Base-by-base conservation (phyloP, 2,797 vertebrate species). In the Tachyglossus aculeatus region DNA sequence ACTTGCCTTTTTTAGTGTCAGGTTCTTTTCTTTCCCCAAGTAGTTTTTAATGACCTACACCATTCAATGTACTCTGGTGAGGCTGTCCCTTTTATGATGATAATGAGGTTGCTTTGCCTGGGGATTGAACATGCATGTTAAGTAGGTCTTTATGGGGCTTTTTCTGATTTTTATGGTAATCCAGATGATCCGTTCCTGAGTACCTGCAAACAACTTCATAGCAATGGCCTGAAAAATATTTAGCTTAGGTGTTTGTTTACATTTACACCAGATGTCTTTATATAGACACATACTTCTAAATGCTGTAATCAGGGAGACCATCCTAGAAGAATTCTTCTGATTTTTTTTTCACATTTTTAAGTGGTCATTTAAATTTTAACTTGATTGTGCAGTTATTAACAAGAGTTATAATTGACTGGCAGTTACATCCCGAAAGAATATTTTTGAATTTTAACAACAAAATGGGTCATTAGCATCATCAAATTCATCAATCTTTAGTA, bases 151-250 rank as follows among this genome's bases (percentile, higher is more conserved):
- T 18, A n/a, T 48, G 45, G 31, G n/a, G 45, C 47, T 9, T 29
- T 47, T 29, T 16, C 24, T 47, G 15, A 16, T 22, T 7, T 16
- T 25, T 45, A 40, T 40, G 14, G 10, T 39, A 11, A n/a, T n/a
- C n/a, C n/a, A n/a, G n/a, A n/a, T n/a, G n/a, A n/a, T n/a, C n/a
- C 43, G 43, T 39, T 39, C 33, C 33, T 74, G 14, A 6, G 2
- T 67, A 22, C 71, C 64, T 72, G 36, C 9, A 48, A 54, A 44
- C 43, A 54, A 10, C 71, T 72, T 61, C 34, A 27, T 72, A n/a
- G n/a, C 29, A 47, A 27, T 27, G 19, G 24, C 15, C 44, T 47
- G 44, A 18, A 47, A 47, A 27, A 10, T 47, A 29, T 27, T 10
- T 47, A 24, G 44, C 27, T 47, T 47, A 24, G 43, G 24, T 58